Percentiles rank a stretch among this genome's conserved stretches.
Evolutionary conservation across 2,888 invertebrate genomes (phyloP).

Genomic region (Leucozona laternaria): DNA sequence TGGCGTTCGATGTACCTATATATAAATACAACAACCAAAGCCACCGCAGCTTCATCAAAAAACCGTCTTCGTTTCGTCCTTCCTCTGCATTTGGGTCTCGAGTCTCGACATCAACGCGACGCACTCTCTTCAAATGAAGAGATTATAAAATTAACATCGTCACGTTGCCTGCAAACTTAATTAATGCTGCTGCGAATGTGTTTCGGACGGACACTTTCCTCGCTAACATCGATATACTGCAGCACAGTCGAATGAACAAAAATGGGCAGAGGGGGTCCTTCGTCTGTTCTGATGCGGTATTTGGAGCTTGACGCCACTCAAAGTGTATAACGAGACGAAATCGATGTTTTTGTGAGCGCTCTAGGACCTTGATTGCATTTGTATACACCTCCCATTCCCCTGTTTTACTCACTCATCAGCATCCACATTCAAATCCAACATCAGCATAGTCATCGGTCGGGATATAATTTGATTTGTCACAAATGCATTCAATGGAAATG

Average conservation of each 20-base stretch:
- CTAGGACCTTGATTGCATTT: constrained; percentile 68
- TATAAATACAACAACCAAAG: constrained; percentile 25
- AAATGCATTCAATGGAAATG: constrained; percentile 69
- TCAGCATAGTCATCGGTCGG: constrained; percentile 30
- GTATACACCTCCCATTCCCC: constrained; percentile 29
- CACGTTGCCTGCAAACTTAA: constrained; percentile 69
- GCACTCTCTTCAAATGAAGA: constrained; percentile 45
- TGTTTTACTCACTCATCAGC: not conserved
- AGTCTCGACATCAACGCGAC: not conserved
- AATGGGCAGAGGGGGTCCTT: not conserved
- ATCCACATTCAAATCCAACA: constrained; percentile 18
- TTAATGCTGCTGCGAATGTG: constrained; percentile 54
- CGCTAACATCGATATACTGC: not conserved
- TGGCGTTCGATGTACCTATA: too few species aligned
- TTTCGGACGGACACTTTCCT: constrained; percentile 31
- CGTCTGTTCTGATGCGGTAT: not conserved
- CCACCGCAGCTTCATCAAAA: constrained; percentile 32
- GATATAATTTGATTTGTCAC: constrained; percentile 71
- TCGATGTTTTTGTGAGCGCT: constrained; percentile 51
- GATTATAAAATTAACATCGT: constrained; percentile 73
- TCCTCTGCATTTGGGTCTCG: not conserved
- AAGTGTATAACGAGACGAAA: constrained; percentile 47
- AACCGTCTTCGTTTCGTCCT: constrained; percentile 8
- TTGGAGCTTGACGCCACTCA: constrained; percentile 45
- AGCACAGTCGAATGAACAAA: not conserved